Evolutionary conservation across 2,888 invertebrate genomes (phyloP).

Genomic region (Tinea trinotella): DNA sequence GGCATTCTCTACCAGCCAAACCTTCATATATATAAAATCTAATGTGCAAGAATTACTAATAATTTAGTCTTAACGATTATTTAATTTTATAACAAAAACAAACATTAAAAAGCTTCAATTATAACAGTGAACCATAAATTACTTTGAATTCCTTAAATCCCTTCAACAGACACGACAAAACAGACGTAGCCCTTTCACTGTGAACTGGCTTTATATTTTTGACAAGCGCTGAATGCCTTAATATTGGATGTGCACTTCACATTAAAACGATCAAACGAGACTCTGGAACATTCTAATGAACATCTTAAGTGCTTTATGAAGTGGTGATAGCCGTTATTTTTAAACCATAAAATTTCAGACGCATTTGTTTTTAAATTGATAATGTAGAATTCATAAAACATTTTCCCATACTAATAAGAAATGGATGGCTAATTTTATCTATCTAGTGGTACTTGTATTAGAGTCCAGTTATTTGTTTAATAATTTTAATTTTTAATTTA

Average conservation of each 20-base stretch:
- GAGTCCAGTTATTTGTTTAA: too few species aligned
- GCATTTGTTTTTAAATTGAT: slow-evolving; percentile 3
- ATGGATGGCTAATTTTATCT: too few species aligned
- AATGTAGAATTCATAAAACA: neutral
- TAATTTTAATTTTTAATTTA: too few species aligned
- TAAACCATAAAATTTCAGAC: slow-evolving; percentile 26
- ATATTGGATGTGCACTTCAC: slow-evolving; percentile 32
- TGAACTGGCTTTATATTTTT: neutral
- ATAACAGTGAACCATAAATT: too few species aligned
- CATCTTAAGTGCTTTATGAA: slow-evolving; percentile 67
- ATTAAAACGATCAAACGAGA: slow-evolving; percentile 61
- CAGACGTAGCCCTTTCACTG: neutral
- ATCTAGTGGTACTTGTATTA: too few species aligned
- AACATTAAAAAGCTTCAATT: too few species aligned
- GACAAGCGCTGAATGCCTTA: slow-evolving; percentile 3
- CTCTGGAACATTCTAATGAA: slow-evolving; percentile 58
- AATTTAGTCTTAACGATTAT: too few species aligned
- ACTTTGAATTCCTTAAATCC: too few species aligned
- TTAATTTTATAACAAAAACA: too few species aligned
- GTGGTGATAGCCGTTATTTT: slow-evolving; percentile 66
- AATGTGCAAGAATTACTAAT: too few species aligned
- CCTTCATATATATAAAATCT: too few species aligned
- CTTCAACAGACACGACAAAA: neutral
- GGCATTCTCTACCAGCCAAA: too few species aligned
- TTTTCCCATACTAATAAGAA: neutral